Evolutionary conservation across 2,797 vertebrate genomes (phyloP), one percentile per base, ranked within the genome.

Genomic region (Merluccius polli): DNA sequence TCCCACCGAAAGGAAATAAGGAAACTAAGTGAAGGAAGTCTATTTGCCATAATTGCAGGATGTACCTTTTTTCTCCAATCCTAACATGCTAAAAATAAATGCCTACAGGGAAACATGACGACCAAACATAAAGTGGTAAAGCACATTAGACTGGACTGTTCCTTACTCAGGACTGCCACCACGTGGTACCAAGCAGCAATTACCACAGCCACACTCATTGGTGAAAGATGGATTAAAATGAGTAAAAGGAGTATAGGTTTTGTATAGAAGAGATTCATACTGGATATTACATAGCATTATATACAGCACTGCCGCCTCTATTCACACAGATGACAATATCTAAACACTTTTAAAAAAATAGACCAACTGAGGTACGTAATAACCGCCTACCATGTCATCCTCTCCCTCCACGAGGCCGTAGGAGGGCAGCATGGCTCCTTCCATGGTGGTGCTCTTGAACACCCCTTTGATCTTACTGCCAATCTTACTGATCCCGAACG

Each of bases 381-480:
- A n/a, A 24, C 59, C 82, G 89, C 94, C 95, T 87, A 98, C 97
- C 90, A 96, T 95, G 80, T 97, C 96, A 38, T 98, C 97, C 84
- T 97, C 96, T 79, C 95, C 96, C 89, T 97, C 96, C 7, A 94
- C 88, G 87, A 95, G 83, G 48, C 94, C 95, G 73, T 95, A 94
- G 75, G 93, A 96, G 10, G 97, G 97, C 84, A 98, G 88, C 94
- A 98, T 96, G 77, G 96, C 96, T 65, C 97, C 97, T 86, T 98
- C 97, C 97, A 98, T 96, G 16, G 97, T 96, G 27, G 96, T 97
- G 85, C 96, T 98, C 90, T 97, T 98, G 90, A 98, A 98, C 4
- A 98, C 97, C 7, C 96, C 96, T 93, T 98, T 98, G 84, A 98
- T 96, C 92, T 97, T 98, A 84, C 95, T 98, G 83, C 97, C 96